Conservation (phyloP, 2,888 invertebrate genomes). For the Macropis europaea region DNA sequence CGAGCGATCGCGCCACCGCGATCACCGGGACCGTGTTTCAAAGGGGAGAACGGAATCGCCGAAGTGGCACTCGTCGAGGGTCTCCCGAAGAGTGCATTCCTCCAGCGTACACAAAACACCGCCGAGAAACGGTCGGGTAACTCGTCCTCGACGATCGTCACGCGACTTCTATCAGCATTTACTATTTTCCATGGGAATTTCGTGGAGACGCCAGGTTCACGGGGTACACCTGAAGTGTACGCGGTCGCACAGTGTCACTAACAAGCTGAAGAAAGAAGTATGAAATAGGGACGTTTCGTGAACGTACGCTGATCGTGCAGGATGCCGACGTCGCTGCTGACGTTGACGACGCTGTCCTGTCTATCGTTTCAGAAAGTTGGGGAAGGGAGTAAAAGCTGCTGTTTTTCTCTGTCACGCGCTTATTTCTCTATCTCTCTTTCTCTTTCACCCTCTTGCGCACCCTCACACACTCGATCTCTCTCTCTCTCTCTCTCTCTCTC, state of each 20-base stretch:
- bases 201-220: too few relatives aligned
- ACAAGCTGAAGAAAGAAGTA: conserved; percentile 1
- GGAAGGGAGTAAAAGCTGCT: conserved; percentile 22
- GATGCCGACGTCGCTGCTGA: conserved; percentile 53
- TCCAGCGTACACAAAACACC: too few relatives aligned
- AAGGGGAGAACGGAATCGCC: too few relatives aligned
- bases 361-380: conserved; percentile 20
- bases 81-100: too few relatives aligned
- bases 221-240: too few relatives aligned
- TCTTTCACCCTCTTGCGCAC: neutral
- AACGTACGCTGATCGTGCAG: conserved; percentile 54
- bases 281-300: conserved; percentile 31
- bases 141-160: too few relatives aligned
- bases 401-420: conserved; percentile 10
- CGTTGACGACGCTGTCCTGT: conserved; percentile 43
- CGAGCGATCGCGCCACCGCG: neutral
- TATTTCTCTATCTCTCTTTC: neutral
- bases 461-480: neutral
- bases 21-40: neutral
- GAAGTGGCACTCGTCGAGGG: too few relatives aligned
- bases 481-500: conserved; percentile 8
- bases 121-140: too few relatives aligned
- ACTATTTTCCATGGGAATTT: conserved; percentile 1
- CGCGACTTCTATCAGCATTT: too few relatives aligned
- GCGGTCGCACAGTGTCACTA: too few relatives aligned